Evolutionary conservation across 2,888 invertebrate genomes (phyloP), one percentile per base, ranked within the genome.

Genomic region (Orthosia gothica): DNA sequence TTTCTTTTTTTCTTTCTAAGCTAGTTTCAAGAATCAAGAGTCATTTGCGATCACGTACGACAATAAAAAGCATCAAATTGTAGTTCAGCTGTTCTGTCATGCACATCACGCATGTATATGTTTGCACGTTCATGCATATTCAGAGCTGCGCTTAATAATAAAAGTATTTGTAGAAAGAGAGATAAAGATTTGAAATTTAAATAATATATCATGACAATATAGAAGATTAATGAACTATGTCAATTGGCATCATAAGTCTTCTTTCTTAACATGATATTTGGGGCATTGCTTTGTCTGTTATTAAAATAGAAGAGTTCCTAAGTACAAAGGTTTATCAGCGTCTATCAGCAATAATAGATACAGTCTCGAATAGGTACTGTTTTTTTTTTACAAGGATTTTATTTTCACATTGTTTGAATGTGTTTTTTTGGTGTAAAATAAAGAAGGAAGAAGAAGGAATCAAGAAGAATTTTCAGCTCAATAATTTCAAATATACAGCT

Each of bases 1-100:
- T n/a, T n/a, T n/a, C n/a, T n/a, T n/a, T n/a, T n/a, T n/a, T n/a
- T n/a, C n/a, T n/a, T n/a, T n/a, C n/a, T n/a, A n/a, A n/a, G n/a
- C n/a, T n/a, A n/a, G n/a, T n/a, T n/a, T n/a, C 16, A 54, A 47
- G 3, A 47, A 58, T 82, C 77, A 78, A 82, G 61, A 76, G 61
- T 54, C 18, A 65, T 50, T 47, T 65, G 45, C 32, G 54, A 61
- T 75, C 32, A 52, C 45, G 55, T 18, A 54, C 40, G 23, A 57
- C 52, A 62, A 32, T 76, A 40, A 26, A 20, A 20, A 59, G 47
- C 23, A 47, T 26, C 23, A 9, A 0, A 40, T 18, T 18, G 20
- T 54, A 54, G 16, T n/a, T 9, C 40, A 40, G 9, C 40, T 26
- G 45, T 61, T 45, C 18, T 23, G 49, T 50, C 54, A 63, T 59